Base-by-base conservation (phyloP, 2,113 vertebrate species). In the Cyrtonyx montezumae region DNA sequence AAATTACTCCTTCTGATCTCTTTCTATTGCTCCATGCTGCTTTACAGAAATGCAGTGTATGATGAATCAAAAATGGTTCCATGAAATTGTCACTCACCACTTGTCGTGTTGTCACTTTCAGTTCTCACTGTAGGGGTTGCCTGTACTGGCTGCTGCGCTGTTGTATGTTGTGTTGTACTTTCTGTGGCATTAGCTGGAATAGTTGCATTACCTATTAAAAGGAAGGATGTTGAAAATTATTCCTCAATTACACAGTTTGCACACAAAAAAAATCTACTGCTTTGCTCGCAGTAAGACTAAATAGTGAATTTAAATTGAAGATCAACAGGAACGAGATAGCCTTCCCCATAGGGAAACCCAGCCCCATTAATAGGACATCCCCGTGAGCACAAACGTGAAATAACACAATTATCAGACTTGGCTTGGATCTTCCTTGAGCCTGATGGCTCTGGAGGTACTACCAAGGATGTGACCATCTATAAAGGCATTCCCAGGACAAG, bases 31-130 rank as follows among this genome's bases (percentile, higher is more conserved):
- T 88, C 18, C 8, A 21, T 21, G 19, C 6, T 20, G 5, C 37
- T 90, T 90, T 68, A 61, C 18, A 65, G 66, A 88, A 79, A 63
- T 3, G 25, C 13, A 84, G 22, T 7, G 36, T 9, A 28, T 15
- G 69, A 40, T 8, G 3, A 88, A 46, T 62, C 11, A 79, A 51
- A 86, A 90, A 63, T 17, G 8, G 20, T 19, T 84, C 59, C 46
- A 28, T 8, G 15, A 85, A 91, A 73, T 46, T 4, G 34, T 53
- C 36, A 85, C 96, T 93, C 91, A 97, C 96, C 9, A 3, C n/a
- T 59, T 48, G 22, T 9, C 69, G 59, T 70, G 75, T 3, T 91
- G 83, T 6, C 66, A 26, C 8, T 89, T 67, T 36, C 32, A n/a
- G 2, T 18, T 78, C 77, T 14, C 79, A 8, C 9, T 65, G 79